Evolutionary conservation across 2,888 invertebrate species (phyloP).

Genomic region (Schizaphis graminum): DNA sequence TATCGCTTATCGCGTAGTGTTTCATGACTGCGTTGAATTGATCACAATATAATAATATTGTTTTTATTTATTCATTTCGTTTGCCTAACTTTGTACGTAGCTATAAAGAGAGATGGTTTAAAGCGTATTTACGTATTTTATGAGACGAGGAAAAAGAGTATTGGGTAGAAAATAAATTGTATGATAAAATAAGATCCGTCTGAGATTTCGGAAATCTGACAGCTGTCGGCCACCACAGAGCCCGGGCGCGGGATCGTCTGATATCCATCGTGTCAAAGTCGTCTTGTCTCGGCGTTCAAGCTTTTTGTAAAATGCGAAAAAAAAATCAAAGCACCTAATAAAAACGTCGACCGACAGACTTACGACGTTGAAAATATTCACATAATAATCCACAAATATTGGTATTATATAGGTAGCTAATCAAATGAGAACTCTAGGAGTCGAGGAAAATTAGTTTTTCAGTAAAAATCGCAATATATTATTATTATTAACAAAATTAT

Average conservation of each 20-base stretch:
- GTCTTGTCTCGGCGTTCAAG: background rate
- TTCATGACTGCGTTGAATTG: background rate
- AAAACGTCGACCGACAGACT: background rate
- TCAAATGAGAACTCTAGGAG: background rate
- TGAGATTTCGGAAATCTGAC: background rate
- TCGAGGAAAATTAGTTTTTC: background rate
- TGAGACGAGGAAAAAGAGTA: background rate
- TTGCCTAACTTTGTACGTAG: background rate
- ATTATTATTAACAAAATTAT: background rate
- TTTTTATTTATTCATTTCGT: background rate
- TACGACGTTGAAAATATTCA: background rate
- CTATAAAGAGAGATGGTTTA: background rate
- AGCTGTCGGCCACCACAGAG: background rate
- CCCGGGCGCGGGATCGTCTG: background rate
- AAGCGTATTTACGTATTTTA: background rate
- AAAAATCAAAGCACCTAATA: background rate
- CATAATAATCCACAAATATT: background rate
- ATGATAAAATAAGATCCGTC: background rate
- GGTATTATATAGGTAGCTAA: background rate
- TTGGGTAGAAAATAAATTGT: background rate
- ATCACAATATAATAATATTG: background rate
- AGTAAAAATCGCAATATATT: background rate
- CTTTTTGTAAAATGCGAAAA: background rate
- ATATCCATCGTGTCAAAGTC: background rate
- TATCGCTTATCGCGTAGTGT: background rate